Conservation (phyloP, 2,888 invertebrate genomes). For the Ferrisia virgata region DNA sequence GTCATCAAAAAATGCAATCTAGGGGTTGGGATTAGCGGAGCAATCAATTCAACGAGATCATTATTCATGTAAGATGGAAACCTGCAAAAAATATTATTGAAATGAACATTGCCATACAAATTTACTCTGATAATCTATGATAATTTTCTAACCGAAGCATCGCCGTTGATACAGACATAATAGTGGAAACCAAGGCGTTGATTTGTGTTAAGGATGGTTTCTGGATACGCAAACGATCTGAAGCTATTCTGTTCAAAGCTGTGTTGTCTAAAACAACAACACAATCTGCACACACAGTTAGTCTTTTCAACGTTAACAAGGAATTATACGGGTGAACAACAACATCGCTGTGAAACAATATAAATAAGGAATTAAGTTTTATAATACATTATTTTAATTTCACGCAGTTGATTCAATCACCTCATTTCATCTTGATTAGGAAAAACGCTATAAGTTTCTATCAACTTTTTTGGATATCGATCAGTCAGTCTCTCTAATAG, state of each 20-base stretch:
- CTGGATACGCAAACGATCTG: conserved; percentile 89
- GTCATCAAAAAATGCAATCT: conserved; percentile 99
- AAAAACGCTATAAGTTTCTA: conserved; percentile 98
- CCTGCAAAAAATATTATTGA: conserved; percentile 56
- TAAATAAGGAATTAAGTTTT: background rate
- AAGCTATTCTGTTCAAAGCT: conserved; percentile 88
- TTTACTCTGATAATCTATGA: background rate
- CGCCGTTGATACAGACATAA: conserved; percentile 97
- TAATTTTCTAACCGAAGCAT: conserved; percentile 70
- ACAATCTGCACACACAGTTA: conserved; percentile 94
- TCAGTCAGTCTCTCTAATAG: conserved; percentile 84
- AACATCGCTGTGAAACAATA: conserved; percentile 73
- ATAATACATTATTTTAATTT: background rate
- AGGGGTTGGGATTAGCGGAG: conserved; percentile 94
- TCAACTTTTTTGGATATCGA: conserved; percentile 94
- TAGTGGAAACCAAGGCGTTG: conserved; percentile 94
- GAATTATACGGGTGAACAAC: conserved; percentile 97
- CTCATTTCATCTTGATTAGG: conserved; percentile 95
- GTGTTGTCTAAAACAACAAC: conserved; percentile 97
- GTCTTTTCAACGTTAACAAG: conserved; percentile 83
- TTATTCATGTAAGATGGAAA: conserved; percentile 99
- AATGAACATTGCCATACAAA: background rate
- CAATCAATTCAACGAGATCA: conserved; percentile 89
- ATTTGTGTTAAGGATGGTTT: conserved; percentile 97
- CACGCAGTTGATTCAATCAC: conserved; percentile 31